A percentile compares a stretch with the other conserved stretches of the same genome.
phyloP scores from a whole-genome alignment of 2,113 vertebrate species.

The Catharus fuscescens region DNA sequence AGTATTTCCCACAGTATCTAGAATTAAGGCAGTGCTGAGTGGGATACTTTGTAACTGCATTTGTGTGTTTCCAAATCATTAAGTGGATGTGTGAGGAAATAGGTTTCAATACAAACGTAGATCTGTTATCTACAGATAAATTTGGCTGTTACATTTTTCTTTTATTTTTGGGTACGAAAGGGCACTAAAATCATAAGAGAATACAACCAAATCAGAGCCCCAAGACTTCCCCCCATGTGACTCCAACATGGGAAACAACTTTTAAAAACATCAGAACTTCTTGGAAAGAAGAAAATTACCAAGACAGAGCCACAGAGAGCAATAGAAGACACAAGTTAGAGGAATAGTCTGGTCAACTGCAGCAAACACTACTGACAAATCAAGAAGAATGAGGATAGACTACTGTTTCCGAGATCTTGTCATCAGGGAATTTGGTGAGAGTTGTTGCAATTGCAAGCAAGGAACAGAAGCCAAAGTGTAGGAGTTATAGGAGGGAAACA shows the following conservation, averaged over 20 bases:
- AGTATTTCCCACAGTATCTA: neutral
- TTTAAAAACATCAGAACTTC: neutral
- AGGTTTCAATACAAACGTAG: neutral
- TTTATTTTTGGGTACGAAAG: neutral
- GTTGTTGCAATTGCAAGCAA: constrained; percentile 38
- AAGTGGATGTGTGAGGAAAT: neutral
- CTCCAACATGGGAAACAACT: neutral
- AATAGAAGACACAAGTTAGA: neutral
- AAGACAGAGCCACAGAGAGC: neutral
- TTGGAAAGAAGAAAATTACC: neutral
- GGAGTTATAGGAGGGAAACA: constrained; percentile 42
- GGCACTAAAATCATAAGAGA: neutral
- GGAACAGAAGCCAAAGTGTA: constrained; percentile 58
- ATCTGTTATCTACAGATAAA: neutral
- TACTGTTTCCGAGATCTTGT: constrained; percentile 58
- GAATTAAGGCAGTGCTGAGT: neutral
- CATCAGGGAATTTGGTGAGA: constrained; percentile 55
- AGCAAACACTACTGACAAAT: constrained; percentile 22
- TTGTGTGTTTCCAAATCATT: neutral
- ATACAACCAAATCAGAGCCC: neutral
- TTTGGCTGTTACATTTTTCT: neutral
- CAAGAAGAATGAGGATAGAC: constrained; percentile 51
- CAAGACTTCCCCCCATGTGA: neutral
- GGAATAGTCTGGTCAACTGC: neutral
- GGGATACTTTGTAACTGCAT: neutral